Conservation (phyloP, 2,888 invertebrate genomes). For the Scaptomyza tumidula region DNA sequence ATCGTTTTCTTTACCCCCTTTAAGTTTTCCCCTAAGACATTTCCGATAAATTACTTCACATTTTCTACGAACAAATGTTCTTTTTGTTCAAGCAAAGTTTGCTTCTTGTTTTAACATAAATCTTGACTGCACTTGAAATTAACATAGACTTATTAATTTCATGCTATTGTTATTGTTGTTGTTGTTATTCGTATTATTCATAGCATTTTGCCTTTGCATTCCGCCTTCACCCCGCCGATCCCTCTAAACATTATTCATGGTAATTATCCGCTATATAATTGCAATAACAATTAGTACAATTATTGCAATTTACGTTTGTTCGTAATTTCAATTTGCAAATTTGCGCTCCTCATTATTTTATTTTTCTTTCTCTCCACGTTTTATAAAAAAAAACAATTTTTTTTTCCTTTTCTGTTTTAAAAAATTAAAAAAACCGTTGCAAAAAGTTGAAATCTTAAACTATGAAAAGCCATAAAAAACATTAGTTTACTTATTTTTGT, state of each 20-base stretch:
- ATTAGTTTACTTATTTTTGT: neutral
- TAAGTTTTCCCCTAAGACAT: too few species aligned
- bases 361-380: conserved; percentile 8
- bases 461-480: conserved; percentile 4
- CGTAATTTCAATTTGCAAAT: conserved; percentile 74
- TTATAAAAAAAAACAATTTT: conserved; percentile 9
- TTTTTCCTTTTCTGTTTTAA: neutral
- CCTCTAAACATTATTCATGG: conserved; percentile 72
- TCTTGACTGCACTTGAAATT: conserved; percentile 19
- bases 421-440: conserved; percentile 10
- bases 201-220: conserved; percentile 49
- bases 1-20: too few species aligned
- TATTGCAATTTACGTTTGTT: conserved; percentile 72
- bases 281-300: conserved; percentile 78
- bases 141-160: conserved; percentile 10
- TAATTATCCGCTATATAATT: conserved; percentile 74
- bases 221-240: too few species aligned
- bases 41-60: conserved; percentile 12
- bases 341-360: conserved; percentile 48
- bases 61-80: neutral
- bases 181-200: conserved; percentile 55
- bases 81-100: conserved; percentile 33
- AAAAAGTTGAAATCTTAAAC: conserved; percentile 9
- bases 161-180: neutral
- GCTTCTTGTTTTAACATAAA: conserved; percentile 28